phyloP scores from a whole-genome alignment of 2,113 vertebrate genomes.

The Clarias macrocephalus region DNA sequence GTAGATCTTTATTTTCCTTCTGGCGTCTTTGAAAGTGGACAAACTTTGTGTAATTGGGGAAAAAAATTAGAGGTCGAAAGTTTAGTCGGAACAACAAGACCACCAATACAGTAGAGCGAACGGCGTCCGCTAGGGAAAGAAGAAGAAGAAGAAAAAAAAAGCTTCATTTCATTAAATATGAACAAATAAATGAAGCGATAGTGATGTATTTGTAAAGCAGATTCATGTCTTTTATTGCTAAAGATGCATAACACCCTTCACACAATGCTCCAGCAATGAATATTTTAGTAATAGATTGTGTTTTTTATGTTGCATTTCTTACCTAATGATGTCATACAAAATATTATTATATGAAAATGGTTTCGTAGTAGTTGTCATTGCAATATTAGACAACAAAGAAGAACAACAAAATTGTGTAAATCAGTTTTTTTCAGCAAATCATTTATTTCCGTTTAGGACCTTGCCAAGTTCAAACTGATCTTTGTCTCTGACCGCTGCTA shows the following conservation, averaged over 20 bases:
- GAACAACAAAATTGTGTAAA: neutral
- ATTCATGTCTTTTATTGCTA: neutral
- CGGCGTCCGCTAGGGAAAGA: neutral
- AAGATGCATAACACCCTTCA: neutral
- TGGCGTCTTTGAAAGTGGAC: constrained; percentile 5
- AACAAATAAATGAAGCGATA: neutral
- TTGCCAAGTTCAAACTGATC: neutral
- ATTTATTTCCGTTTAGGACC: neutral
- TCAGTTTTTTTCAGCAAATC: neutral
- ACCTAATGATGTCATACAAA: neutral
- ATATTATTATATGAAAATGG: neutral
- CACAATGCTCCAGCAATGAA: neutral
- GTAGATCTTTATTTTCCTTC: constrained; percentile 10
- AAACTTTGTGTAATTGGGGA: neutral
- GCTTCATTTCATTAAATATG: neutral
- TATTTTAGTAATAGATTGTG: neutral
- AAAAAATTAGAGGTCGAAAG: neutral
- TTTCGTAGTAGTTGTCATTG: no score
- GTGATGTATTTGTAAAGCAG: neutral
- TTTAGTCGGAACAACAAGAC: constrained; percentile 7
- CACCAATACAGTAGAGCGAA: constrained; percentile 21
- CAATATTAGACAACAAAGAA: neutral
- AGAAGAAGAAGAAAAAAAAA: neutral
- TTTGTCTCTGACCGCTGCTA: constrained; percentile 5
- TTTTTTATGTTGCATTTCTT: neutral